These are phyloP conservation scores for Nothocercus nigrocapillus DNA, from an alignment of 2,113 vertebrate species.

Conservation along the genomic window DNA sequence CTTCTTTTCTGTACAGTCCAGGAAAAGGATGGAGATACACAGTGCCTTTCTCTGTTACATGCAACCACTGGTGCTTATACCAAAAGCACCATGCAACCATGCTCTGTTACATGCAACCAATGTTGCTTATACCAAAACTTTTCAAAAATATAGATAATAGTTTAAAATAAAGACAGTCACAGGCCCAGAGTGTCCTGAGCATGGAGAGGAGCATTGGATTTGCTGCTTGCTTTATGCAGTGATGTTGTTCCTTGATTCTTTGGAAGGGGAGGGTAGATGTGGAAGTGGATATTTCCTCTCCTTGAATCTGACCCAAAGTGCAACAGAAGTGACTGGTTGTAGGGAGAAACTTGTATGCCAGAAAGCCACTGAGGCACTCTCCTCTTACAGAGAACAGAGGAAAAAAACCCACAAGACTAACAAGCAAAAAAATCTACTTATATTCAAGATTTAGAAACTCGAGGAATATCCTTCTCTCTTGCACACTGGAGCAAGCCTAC, in stretches of 20 bases:
- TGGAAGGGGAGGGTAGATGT: neutral
- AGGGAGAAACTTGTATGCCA: neutral
- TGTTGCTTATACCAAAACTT: neutral
- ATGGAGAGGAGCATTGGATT: neutral
- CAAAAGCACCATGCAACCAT: no score
- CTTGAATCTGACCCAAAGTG: neutral
- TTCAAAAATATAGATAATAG: neutral
- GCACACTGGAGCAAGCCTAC: fast-evolving
- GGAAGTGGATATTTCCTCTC: neutral
- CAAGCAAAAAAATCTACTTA: neutral
- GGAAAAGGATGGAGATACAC: neutral
- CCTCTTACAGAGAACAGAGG: no score
- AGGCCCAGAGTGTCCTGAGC: neutral
- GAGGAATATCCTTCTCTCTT: fast-evolving
- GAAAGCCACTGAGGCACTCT: no score
- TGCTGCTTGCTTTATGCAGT: neutral
- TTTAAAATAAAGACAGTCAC: neutral
- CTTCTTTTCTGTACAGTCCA: neutral
- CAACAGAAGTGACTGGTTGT: fast-evolving
- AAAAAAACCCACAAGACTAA: no score
- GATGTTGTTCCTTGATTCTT: no score
- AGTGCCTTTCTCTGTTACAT: neutral
- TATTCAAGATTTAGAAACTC: fast-evolving
- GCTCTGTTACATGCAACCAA: neutral
- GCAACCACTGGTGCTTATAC: no score